Evolutionary conservation across 2,797 vertebrate species (phyloP).

Genomic region (Lerista edwardsae): DNA sequence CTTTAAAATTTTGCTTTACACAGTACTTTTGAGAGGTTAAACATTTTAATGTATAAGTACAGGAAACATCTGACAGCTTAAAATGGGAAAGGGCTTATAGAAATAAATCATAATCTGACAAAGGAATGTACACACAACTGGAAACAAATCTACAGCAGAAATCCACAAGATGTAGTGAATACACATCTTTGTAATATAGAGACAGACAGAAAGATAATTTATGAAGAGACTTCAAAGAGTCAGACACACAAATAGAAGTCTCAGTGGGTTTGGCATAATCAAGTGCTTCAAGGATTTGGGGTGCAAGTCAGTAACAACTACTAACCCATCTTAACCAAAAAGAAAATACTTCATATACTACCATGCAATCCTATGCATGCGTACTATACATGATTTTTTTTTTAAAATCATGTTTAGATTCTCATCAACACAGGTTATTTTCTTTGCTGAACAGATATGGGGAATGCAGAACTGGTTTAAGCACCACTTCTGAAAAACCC

Average conservation of each 20-base stretch:
- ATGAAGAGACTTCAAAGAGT: constrained; percentile 54
- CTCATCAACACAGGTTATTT: background rate
- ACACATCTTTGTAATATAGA: constrained; percentile 53
- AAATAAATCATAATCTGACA: constrained; percentile 71
- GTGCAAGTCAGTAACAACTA: constrained; percentile 6
- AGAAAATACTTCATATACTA: constrained; percentile 16
- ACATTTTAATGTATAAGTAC: constrained; percentile 69
- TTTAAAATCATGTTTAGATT: background rate
- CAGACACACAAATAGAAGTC: constrained; percentile 28
- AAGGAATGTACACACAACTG: constrained; percentile 68
- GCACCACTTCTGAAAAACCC: background rate
- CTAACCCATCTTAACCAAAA: constrained; percentile 41
- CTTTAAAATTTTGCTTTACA: constrained; percentile 53
- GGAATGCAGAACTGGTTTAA: too few species aligned
- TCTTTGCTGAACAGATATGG: background rate
- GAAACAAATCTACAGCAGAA: constrained; percentile 53
- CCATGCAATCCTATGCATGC: too few species aligned
- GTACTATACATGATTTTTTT: background rate
- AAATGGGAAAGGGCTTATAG: constrained; percentile 70
- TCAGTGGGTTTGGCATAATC: background rate
- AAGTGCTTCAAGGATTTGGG: background rate
- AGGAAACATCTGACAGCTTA: constrained; percentile 73
- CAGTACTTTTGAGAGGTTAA: constrained; percentile 63
- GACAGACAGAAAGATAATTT: constrained; percentile 59
- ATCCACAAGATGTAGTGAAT: constrained; percentile 52